A percentile compares a stretch with the other conserved stretches of the same genome.
Conservation (phyloP, 2,888 invertebrate genomes). For the Choreutis nemorana region DNA sequence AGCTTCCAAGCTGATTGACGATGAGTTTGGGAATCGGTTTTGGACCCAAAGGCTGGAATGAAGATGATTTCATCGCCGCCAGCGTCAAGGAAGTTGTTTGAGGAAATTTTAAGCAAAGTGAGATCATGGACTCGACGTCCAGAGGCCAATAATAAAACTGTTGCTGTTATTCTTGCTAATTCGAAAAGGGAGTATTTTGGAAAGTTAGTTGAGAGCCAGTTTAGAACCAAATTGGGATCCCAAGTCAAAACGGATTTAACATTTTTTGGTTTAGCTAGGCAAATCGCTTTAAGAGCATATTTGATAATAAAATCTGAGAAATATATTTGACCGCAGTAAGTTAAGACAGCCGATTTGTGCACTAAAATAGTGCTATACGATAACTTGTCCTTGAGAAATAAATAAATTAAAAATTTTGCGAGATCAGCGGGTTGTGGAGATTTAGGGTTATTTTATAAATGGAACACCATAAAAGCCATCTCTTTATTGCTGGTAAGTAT, state of each 20-base stretch:
- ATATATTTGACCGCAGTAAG: too few relatives aligned
- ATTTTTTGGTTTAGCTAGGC: conserved; percentile 4
- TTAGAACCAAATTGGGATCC: background rate
- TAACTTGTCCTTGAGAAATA: too few relatives aligned
- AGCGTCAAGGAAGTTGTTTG: background rate
- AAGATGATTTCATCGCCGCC: conserved; percentile 2
- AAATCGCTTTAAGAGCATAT: conserved; percentile 11
- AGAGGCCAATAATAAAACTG: conserved; percentile 6
- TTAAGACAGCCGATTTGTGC: too few relatives aligned
- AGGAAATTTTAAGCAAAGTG: conserved; percentile 4
- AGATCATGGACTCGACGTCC: conserved; percentile 8
- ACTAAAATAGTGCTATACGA: too few relatives aligned
- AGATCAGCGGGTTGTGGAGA: too few relatives aligned
- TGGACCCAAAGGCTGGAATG: conserved; percentile 11
- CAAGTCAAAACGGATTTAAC: background rate
- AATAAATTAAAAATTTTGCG: too few relatives aligned
- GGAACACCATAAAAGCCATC: too few relatives aligned
- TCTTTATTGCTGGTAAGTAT: too few relatives aligned
- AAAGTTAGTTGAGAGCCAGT: background rate
- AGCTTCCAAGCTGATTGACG: conserved; percentile 11
- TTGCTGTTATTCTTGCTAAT: conserved; percentile 3
- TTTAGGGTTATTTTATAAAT: too few relatives aligned
- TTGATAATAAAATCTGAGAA: conserved; percentile 11
- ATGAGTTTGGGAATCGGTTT: conserved; percentile 5
- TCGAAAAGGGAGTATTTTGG: conserved; percentile 3